Evolutionary conservation across 2,888 invertebrate genomes (phyloP).

Genomic region (Lepidocyrtinus sp.): DNA sequence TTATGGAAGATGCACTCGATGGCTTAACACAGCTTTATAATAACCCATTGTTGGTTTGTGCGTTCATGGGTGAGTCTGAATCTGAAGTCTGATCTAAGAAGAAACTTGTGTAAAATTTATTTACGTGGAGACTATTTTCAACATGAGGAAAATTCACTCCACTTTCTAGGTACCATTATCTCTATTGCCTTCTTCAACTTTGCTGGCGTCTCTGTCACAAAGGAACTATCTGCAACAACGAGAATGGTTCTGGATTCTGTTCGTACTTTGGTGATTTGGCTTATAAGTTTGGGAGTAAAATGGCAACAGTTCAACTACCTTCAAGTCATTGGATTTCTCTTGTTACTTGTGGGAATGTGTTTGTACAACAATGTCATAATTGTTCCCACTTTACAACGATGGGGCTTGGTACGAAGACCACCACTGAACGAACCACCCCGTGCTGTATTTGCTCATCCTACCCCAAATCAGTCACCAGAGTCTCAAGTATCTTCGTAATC

Average conservation of each 20-base stretch:
- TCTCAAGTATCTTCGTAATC: constrained; percentile 11
- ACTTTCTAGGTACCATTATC: constrained; percentile 81
- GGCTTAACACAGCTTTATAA: constrained; percentile 87
- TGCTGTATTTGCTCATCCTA: constrained; percentile 61
- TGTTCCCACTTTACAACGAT: constrained; percentile 68
- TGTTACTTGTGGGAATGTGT: constrained; percentile 86
- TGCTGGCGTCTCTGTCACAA: constrained; percentile 92
- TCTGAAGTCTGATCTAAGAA: no score
- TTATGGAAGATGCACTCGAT: constrained; percentile 89
- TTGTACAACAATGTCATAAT: constrained; percentile 80
- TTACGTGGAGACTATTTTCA: no score
- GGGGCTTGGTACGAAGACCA: constrained; percentile 63
- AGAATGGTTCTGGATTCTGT: constrained; percentile 91
- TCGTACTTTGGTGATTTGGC: constrained; percentile 94
- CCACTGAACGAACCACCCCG: constrained; percentile 60
- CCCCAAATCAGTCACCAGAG: constrained; percentile 18
- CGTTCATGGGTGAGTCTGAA: constrained; percentile 77
- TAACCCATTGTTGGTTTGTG: constrained; percentile 77
- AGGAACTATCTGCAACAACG: constrained; percentile 93
- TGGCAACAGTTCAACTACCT: constrained; percentile 88
- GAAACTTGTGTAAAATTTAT: no score
- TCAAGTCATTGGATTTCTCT: constrained; percentile 84
- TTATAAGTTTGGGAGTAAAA: constrained; percentile 80
- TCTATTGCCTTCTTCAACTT: constrained; percentile 96
- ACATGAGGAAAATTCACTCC: no score